Evolutionary conservation across 2,797 vertebrate species (phyloP).

Genomic region (Sternarchorhynchus goeldii): DNA sequence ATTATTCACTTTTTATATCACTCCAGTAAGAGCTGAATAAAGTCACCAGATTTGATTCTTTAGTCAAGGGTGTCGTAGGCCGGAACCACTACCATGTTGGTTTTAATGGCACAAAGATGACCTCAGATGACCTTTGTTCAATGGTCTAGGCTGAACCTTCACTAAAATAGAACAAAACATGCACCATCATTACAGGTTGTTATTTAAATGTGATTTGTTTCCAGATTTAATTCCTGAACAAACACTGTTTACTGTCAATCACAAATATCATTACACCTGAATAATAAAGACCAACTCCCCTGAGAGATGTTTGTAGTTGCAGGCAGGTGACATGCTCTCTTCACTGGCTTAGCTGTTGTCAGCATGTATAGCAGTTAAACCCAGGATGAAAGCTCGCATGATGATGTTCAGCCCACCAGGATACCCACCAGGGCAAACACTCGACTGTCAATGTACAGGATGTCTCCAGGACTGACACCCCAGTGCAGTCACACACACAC

Average conservation of each 20-base stretch:
- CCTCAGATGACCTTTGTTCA: background rate
- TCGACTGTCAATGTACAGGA: conserved; percentile 44
- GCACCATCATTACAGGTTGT: background rate
- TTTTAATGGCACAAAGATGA: background rate
- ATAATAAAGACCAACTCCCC: conserved; percentile 40
- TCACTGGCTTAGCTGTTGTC: conserved; percentile 44
- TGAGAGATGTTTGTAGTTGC: conserved; percentile 20
- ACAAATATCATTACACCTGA: conserved; percentile 13
- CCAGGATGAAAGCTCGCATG: conserved; percentile 32
- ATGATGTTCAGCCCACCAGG: conserved; percentile 37
- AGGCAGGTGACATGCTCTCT: conserved; percentile 22
- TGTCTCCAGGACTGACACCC: conserved; percentile 41
- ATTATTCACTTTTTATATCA: background rate
- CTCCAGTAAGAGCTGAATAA: background rate
- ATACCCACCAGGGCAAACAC: conserved; percentile 32
- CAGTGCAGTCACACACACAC: background rate
- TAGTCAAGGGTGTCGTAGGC: background rate
- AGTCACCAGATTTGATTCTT: background rate
- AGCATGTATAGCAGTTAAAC: conserved; percentile 51
- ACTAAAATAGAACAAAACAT: no score
- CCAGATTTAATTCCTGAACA: conserved; percentile 4
- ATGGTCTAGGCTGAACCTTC: background rate
- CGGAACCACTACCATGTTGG: background rate
- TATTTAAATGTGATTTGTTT: conserved; percentile 5
- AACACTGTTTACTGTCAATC: conserved; percentile 28